Evolutionary conservation across 2,797 vertebrate species (phyloP).

Genomic region (Lagodon rhomboides): DNA sequence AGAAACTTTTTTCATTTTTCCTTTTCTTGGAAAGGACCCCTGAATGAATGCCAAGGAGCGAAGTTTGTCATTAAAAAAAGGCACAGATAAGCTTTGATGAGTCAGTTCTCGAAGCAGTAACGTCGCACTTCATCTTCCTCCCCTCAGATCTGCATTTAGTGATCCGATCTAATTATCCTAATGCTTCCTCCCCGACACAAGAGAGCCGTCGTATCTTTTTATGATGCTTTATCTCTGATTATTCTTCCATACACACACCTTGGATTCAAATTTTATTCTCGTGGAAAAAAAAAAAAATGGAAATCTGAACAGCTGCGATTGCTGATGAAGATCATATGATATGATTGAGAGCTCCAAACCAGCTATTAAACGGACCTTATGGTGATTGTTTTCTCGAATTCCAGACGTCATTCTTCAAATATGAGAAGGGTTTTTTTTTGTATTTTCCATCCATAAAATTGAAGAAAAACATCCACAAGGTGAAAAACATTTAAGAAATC

Average conservation of each 20-base stretch:
- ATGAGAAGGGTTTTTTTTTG: not conserved
- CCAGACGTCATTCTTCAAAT: not conserved
- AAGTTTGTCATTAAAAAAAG: conserved; percentile 64
- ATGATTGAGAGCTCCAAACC: conserved; percentile 2
- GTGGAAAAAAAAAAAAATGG: not conserved
- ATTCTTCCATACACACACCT: conserved; percentile 2
- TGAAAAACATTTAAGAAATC: conserved; percentile 14
- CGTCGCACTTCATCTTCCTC: conserved; percentile 41
- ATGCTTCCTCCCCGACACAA: conserved; percentile 29
- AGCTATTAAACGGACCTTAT: not conserved
- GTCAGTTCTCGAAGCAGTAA: conserved; percentile 36
- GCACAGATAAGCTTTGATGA: conserved; percentile 62
- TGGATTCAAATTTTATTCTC: conserved; percentile 9
- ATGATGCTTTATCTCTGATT: conserved; percentile 20
- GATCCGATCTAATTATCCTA: conserved; percentile 29
- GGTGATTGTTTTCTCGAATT: conserved; percentile 19
- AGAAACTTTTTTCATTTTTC: conserved; percentile 56
- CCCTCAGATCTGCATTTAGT: conserved; percentile 42
- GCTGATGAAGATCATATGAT: conserved; percentile 1
- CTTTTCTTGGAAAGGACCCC: conserved; percentile 51
- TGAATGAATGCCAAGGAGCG: conserved; percentile 59
- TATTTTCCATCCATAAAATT: conserved; percentile 17
- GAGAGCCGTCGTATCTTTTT: conserved; percentile 19
- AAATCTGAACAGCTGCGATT: conserved; percentile 6
- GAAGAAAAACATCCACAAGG: conserved; percentile 4